Percentiles rank a stretch among this genome's conserved stretches.
phyloP scores from a whole-genome alignment of 2,113 vertebrate species.

The Xiphophorus maculatus region DNA sequence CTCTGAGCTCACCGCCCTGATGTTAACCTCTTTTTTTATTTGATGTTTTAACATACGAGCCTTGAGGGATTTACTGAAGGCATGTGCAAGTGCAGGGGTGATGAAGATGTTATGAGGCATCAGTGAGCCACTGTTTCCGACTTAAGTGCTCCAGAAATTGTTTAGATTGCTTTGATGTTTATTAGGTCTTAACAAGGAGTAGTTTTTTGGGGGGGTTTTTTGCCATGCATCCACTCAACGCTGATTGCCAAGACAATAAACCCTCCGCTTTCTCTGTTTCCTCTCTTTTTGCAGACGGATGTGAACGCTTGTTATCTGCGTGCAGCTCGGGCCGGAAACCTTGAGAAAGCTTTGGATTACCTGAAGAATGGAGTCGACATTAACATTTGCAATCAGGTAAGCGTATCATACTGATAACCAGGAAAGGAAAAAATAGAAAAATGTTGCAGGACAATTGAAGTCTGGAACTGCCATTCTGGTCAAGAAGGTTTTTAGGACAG shows the following conservation, averaged over 20 bases:
- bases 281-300: conserved; percentile 85
- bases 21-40: conserved; percentile 5
- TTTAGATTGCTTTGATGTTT: too few relatives aligned
- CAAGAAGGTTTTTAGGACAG: too few relatives aligned
- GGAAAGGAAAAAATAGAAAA: background rate
- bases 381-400: conserved; percentile 98
- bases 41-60: conserved; percentile 10
- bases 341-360: conserved; percentile 97
- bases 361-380: conserved; percentile 97
- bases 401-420: background rate
- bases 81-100: conserved; percentile 33
- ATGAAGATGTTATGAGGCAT: conserved; percentile 3
- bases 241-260: background rate
- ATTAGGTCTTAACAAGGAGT: too few relatives aligned
- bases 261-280: background rate
- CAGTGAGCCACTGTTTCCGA: background rate
- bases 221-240: background rate
- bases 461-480: too few relatives aligned
- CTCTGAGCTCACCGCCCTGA: background rate
- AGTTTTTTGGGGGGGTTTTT: background rate
- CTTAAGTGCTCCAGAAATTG: too few relatives aligned
- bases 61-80: conserved; percentile 32
- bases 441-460: background rate
- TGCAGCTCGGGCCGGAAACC: conserved; percentile 93
- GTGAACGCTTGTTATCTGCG: conserved; percentile 96